Percentiles rank a stretch among this genome's conserved stretches.
These are phyloP conservation scores for Leptinotarsa defecta DNA, from an alignment of 1,140 invertebrate species.

Conservation along the genomic window DNA sequence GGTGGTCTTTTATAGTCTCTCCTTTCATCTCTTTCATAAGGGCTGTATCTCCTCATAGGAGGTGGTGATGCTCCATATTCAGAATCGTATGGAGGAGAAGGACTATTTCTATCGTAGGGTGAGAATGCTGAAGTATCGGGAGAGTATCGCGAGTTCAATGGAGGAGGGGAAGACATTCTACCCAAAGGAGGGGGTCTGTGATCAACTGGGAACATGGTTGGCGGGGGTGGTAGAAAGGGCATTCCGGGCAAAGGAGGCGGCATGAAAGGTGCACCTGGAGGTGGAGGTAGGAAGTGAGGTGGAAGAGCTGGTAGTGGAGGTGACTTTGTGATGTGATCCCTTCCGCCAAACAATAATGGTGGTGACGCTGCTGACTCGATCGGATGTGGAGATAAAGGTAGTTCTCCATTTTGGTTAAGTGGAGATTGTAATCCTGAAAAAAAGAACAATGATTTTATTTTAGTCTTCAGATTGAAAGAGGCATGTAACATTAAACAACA, in stretches of 20 bases:
- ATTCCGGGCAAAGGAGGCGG: slow-evolving; percentile 52
- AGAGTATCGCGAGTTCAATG: slow-evolving; percentile 48
- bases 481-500: too few relatives aligned
- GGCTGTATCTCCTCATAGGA: slow-evolving; percentile 43
- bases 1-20: slow-evolving; percentile 43
- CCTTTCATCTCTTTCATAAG: slow-evolving; percentile 49
- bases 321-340: slow-evolving; percentile 58
- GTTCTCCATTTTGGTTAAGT: slow-evolving; percentile 51
- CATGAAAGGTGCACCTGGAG: slow-evolving; percentile 50
- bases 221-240: slow-evolving; percentile 54
- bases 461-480: too few relatives aligned
- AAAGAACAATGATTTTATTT: neutral
- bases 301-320: slow-evolving; percentile 59
- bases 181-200: slow-evolving; percentile 67
- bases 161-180: slow-evolving; percentile 67
- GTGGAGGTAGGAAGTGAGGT: slow-evolving; percentile 51
- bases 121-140: slow-evolving; percentile 51
- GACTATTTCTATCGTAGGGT: slow-evolving; percentile 48
- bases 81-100: slow-evolving; percentile 51
- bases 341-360: slow-evolving; percentile 53
- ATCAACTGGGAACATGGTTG: slow-evolving; percentile 59
- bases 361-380: slow-evolving; percentile 57
- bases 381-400: slow-evolving; percentile 50
- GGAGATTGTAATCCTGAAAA: slow-evolving; percentile 50
- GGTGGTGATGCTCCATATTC: slow-evolving; percentile 50